Evolutionary conservation across 2,113 vertebrate species (phyloP).

Genomic region (Hyla sarda): DNA sequence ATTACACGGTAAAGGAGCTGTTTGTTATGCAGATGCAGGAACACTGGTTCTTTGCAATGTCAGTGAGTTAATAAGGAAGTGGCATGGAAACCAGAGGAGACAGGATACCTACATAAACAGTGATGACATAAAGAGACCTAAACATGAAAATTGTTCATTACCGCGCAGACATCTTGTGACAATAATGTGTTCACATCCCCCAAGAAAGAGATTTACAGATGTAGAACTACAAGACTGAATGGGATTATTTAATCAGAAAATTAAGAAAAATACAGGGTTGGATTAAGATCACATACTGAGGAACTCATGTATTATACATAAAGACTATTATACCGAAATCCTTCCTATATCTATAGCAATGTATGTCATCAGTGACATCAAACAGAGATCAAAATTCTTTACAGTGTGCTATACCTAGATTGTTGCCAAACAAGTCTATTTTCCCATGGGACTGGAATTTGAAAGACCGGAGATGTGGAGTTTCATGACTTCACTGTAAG

Average conservation of each 20-base stretch:
- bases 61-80: conserved; percentile 31
- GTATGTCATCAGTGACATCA: neutral
- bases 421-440: neutral
- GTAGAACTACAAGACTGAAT: neutral
- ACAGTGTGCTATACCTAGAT: neutral
- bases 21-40: neutral
- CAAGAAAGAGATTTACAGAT: neutral
- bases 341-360: neutral
- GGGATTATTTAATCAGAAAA: neutral
- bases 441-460: neutral
- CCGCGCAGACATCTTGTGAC: conserved; percentile 11
- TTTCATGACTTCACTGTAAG: neutral
- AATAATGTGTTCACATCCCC: conserved; percentile 12
- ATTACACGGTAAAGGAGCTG: neutral
- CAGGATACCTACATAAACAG: conserved; percentile 30
- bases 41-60: conserved; percentile 20
- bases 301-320: conserved; percentile 3
- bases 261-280: neutral
- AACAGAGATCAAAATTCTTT: neutral
- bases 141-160: conserved; percentile 32
- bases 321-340: neutral
- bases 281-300: neutral
- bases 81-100: conserved; percentile 11
- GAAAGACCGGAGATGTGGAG: neutral
- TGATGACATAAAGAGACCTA: conserved; percentile 16